These are phyloP conservation scores for Sebastiscus albofasciatus DNA, from an alignment of 2,797 vertebrate species.

Conservation along the genomic window DNA sequence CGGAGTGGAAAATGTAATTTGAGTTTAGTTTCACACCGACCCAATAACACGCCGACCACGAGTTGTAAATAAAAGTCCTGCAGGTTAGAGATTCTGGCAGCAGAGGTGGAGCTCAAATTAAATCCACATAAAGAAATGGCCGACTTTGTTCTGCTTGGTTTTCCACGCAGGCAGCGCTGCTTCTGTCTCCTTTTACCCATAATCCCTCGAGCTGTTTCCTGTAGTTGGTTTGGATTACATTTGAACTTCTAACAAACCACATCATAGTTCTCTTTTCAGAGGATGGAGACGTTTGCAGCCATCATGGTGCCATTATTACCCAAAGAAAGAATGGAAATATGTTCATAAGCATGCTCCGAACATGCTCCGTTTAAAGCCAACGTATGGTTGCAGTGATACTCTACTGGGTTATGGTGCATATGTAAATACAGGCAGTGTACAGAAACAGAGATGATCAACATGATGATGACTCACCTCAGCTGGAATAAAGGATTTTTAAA, in stretches of 20 bases:
- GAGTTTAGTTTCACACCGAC: conserved; percentile 53
- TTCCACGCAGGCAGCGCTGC: conserved; percentile 24
- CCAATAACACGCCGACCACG: conserved; percentile 50
- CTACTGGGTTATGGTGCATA: neutral
- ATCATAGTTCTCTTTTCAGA: conserved; percentile 17
- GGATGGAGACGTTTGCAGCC: conserved; percentile 4
- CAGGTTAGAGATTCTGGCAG: conserved; percentile 50
- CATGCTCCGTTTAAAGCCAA: neutral
- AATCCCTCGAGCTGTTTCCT: conserved; percentile 43
- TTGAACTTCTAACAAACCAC: conserved; percentile 53
- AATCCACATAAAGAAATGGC: conserved; percentile 38
- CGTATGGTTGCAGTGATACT: neutral
- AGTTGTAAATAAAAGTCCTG: conserved; percentile 58
- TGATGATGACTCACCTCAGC: too few species aligned
- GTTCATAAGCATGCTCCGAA: neutral
- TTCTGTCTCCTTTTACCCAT: conserved; percentile 35
- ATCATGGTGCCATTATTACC: conserved; percentile 3
- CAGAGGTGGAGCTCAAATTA: conserved; percentile 44
- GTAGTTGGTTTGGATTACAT: conserved; percentile 42
- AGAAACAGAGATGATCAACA: too few species aligned
- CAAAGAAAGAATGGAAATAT: neutral
- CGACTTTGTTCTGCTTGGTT: conserved; percentile 43
- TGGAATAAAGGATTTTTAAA: neutral
- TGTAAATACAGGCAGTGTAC: neutral
- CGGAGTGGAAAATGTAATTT: conserved; percentile 61